Evolutionary conservation across 1,140 invertebrate species (phyloP).

Genomic region (Nymphalis io): DNA sequence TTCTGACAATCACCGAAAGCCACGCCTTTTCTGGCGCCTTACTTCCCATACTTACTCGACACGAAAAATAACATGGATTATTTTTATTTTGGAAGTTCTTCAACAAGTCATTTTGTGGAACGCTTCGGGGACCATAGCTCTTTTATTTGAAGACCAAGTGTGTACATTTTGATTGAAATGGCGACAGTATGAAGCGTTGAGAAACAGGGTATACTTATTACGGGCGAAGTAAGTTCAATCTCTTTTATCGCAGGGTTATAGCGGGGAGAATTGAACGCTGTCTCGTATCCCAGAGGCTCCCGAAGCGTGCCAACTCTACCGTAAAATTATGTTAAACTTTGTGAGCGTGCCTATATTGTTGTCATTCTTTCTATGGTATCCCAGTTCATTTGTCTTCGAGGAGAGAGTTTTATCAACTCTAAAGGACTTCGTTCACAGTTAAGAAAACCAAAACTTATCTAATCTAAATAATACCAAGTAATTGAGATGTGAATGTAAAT

Average conservation of each 20-base stretch:
- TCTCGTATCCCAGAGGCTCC: slow-evolving; percentile 57
- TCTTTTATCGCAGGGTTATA: slow-evolving; percentile 74
- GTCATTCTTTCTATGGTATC: slow-evolving; percentile 55
- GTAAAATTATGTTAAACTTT: slow-evolving; percentile 77
- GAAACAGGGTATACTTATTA: slow-evolving; percentile 64
- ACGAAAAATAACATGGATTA: slow-evolving; percentile 27
- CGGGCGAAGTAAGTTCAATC: slow-evolving; percentile 71
- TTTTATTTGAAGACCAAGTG: slow-evolving; percentile 39
- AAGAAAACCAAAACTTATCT: background rate
- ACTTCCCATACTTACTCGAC: slow-evolving; percentile 19
- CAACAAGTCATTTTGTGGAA: slow-evolving; percentile 31
- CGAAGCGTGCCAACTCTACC: slow-evolving; percentile 57
- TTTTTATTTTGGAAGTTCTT: slow-evolving; percentile 31
- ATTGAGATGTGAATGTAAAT: background rate
- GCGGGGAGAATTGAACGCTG: slow-evolving; percentile 61
- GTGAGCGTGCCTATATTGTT: slow-evolving; percentile 58
- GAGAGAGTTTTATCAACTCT: background rate
- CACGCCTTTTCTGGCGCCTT: slow-evolving; percentile 35
- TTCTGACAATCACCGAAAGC: slow-evolving; percentile 28
- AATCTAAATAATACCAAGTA: background rate
- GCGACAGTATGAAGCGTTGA: slow-evolving; percentile 48
- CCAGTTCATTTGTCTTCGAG: slow-evolving; percentile 40
- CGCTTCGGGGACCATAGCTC: slow-evolving; percentile 11
- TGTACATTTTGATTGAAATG: slow-evolving; percentile 52
- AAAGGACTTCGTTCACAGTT: background rate